Conservation (phyloP, 2,888 invertebrate genomes). For the Leptothorax acervorum region DNA sequence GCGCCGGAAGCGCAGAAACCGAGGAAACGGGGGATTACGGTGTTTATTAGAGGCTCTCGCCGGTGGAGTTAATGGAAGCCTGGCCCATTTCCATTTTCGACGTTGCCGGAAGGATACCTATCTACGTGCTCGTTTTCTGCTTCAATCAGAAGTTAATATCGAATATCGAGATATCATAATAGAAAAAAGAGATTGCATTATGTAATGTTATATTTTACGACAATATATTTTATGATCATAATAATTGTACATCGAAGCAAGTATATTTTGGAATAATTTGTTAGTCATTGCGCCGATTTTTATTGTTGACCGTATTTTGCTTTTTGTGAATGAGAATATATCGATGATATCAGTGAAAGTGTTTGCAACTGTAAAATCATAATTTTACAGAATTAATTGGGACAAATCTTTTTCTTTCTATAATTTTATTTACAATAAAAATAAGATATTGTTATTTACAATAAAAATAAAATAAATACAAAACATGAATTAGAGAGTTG, state of each 20-base stretch:
- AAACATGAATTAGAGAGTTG: not conserved
- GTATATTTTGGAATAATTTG: not conserved
- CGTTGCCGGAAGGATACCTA: slow-evolving; percentile 33
- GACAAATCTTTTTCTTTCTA: not conserved
- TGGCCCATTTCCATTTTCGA: slow-evolving; percentile 45
- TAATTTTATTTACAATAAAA: not conserved
- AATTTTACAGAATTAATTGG: not conserved
- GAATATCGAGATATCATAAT: not conserved
- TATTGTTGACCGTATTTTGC: not conserved
- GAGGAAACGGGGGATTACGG: slow-evolving; percentile 64
- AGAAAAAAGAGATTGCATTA: not conserved
- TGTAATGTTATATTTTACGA: not conserved
- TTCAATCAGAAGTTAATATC: slow-evolving; percentile 13
- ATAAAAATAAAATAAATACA: not conserved
- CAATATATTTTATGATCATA: not conserved
- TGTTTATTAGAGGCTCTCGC: slow-evolving; percentile 61
- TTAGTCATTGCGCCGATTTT: not conserved
- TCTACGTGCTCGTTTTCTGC: not conserved
- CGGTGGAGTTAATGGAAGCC: slow-evolving; percentile 60
- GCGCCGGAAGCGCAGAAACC: slow-evolving; percentile 34
- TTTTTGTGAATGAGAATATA: not conserved
- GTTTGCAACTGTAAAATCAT: not conserved
- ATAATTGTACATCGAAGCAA: not conserved
- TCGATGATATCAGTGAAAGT: not conserved
- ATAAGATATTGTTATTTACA: not conserved